phyloP scores from a whole-genome alignment of 30 jellyfish, hydroid and myxozoan genomes.

The Aurelia aurita complex sp. Pacific region DNA sequence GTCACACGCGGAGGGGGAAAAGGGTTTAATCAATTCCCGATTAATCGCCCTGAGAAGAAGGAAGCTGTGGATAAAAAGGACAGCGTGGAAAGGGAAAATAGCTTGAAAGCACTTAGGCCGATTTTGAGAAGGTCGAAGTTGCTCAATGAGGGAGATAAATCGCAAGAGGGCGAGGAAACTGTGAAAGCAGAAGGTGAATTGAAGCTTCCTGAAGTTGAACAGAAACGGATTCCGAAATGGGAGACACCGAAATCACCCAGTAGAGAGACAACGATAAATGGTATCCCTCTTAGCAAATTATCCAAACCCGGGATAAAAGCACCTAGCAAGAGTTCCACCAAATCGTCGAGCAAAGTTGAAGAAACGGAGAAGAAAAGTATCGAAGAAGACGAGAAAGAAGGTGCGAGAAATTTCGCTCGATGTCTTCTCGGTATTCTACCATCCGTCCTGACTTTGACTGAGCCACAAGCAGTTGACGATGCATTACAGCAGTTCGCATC shows the following conservation, averaged over 20 bases:
- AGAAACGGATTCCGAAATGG: slow-evolving; percentile 33
- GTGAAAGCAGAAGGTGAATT: slow-evolving; percentile 12
- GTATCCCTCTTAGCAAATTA: slow-evolving; percentile 94
- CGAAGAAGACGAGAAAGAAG: slow-evolving; percentile 95
- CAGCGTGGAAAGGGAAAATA: slow-evolving; percentile 41
- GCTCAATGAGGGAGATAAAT: slow-evolving; percentile 60
- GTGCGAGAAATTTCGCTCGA: slow-evolving; percentile 97
- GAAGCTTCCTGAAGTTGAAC: slow-evolving; percentile 20
- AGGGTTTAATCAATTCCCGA: slow-evolving; percentile 45
- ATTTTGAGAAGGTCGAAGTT: slow-evolving; percentile 79
- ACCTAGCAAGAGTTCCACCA: slow-evolving; percentile 62
- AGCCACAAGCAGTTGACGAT: slow-evolving; percentile 93
- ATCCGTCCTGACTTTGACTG: slow-evolving; percentile 83
- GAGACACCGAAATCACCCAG: slow-evolving; percentile 88
- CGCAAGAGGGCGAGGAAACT: slow-evolving; percentile 25
- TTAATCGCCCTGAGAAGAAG: slow-evolving; percentile 49
- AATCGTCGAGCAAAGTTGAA: slow-evolving; percentile 51
- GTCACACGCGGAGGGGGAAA: slow-evolving; percentile 63
- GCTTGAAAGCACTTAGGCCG: slow-evolving; percentile 70
- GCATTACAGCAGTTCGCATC: slow-evolving; percentile 97
- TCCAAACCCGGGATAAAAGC: slow-evolving; percentile 86
- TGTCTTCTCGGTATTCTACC: slow-evolving; percentile 95
- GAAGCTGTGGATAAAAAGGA: slow-evolving; percentile 40
- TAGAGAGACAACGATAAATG: slow-evolving; percentile 96
- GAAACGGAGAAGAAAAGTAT: slow-evolving; percentile 68